A percentile compares a stretch with the other conserved stretches of the same genome.
These are phyloP conservation scores for Callinectes sapidus DNA, from an alignment of 2,888 invertebrate species.

Conservation along the genomic window DNA sequence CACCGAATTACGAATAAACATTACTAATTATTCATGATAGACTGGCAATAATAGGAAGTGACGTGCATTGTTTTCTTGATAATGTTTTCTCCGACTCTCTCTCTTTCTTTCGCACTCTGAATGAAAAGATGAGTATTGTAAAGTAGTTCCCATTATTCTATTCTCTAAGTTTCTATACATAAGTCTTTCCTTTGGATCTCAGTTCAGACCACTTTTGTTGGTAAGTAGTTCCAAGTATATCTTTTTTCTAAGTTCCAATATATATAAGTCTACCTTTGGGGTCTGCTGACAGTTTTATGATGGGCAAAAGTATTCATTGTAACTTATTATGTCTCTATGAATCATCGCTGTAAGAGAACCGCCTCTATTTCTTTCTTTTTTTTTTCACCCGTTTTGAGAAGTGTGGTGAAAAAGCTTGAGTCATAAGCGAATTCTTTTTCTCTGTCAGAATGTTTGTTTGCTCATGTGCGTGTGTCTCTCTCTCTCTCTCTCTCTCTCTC, in stretches of 20 bases:
- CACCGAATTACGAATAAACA: not conserved
- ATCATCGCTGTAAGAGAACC: not conserved
- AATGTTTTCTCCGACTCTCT: not conserved
- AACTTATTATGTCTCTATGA: not conserved
- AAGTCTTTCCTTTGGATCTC: not conserved
- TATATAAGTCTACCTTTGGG: not conserved
- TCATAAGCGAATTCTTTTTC: not conserved
- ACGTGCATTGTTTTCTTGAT: not conserved
- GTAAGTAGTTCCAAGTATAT: not conserved
- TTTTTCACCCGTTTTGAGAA: no score
- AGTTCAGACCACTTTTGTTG: not conserved
- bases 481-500: slow-evolving; percentile 5
- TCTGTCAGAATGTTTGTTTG: not conserved
- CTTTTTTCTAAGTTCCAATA: not conserved
- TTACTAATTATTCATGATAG: not conserved
- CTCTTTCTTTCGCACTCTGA: not conserved
- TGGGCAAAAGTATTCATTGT: not conserved
- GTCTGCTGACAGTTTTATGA: not conserved
- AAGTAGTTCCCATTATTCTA: not conserved
- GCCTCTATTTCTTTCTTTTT: not conserved
- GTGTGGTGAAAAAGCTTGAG: not conserved
- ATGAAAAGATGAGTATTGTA: not conserved
- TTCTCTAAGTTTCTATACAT: not conserved
- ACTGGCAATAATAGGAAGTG: not conserved
- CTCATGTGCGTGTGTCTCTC: not conserved